A percentile compares a stretch with the other conserved stretches of the same genome.
These are phyloP conservation scores for Zaprionus lachaisei DNA, from an alignment of 1,140 invertebrate genomes.

Conservation along the genomic window DNA sequence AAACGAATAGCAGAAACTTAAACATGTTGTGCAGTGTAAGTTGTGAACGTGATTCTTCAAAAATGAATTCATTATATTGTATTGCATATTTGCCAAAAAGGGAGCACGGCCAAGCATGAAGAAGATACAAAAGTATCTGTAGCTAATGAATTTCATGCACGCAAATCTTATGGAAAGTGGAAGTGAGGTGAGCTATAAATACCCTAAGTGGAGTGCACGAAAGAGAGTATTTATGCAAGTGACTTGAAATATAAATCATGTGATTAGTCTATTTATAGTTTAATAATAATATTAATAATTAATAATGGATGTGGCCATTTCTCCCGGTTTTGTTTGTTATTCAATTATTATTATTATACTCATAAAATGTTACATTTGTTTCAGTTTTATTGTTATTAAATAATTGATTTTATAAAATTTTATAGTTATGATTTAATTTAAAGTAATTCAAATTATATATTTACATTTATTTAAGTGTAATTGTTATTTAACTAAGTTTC, in stretches of 20 bases:
- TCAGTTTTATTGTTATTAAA: neutral
- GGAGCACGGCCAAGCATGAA: neutral
- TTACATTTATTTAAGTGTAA: too few species aligned
- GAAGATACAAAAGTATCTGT: constrained; percentile 7
- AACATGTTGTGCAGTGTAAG: constrained; percentile 1
- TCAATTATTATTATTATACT: neutral
- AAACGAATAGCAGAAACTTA: neutral
- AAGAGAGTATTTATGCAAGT: neutral
- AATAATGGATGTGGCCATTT: neutral
- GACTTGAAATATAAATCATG: neutral
- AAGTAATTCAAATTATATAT: too few species aligned
- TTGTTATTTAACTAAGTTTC: too few species aligned
- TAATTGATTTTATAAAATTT: too few species aligned
- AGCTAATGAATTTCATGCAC: constrained; percentile 27
- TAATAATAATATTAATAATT: neutral
- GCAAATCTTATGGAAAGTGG: neutral
- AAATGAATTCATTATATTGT: constrained; percentile 18
- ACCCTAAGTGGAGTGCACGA: neutral
- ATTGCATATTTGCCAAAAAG: constrained; percentile 12
- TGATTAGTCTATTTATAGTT: neutral
- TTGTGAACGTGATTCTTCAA: constrained; percentile 26
- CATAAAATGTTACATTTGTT: neutral
- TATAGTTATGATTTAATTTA: too few species aligned
- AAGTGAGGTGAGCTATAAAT: neutral
- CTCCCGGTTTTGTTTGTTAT: neutral